Base-by-base conservation (phyloP, 2,888 invertebrate species). In the Peribatodes rhomboidaria region DNA sequence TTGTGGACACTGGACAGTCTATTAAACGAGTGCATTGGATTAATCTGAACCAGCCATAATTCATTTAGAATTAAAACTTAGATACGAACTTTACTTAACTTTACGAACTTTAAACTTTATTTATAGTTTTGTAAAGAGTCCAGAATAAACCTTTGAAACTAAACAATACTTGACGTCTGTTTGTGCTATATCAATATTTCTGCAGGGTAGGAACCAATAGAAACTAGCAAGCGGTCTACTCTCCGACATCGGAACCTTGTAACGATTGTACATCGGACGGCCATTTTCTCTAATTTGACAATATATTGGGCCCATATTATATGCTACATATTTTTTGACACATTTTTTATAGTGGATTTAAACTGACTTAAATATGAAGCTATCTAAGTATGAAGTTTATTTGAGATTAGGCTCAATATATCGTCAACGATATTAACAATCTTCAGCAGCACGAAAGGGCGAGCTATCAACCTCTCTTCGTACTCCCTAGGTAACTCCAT, bases 361-460 rank as follows among this genome's bases (percentile, higher is more conserved):
- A n/a, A 46, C 52, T 49, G 41, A 54, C 46, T 42, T 31, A 60
- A 14, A 52, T 31, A 18, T 31, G 52, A 60, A 56, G 37, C 39
- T 54, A 50, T 37, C 16, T 50, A 27, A 42, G 18, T 55, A 44
- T 42, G 31, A 31, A 55, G n/a, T 44, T 60, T 20, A 54, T 53
- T 35, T 46, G 50, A 59, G 61, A 64, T n/a, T 52, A 66, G 61
- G 63, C 65, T 62, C 71, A 70, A 67, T 72, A 76, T 74, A 77
- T 67, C 77, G 74, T 76, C 82, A 75, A 69, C 68, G 63, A 73
- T 69, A 70, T 74, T 71, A 75, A 78, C 78, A 76, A 80, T 79
- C 77, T 78, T 79, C 80, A 84, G 80, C 83, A 80, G 81, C 80
- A 80, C 82, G 86, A 85, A 76, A 81, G 80, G 81, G 78, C 78